phyloP scores from a whole-genome alignment of 2,113 vertebrate species.

The Naja naja region DNA sequence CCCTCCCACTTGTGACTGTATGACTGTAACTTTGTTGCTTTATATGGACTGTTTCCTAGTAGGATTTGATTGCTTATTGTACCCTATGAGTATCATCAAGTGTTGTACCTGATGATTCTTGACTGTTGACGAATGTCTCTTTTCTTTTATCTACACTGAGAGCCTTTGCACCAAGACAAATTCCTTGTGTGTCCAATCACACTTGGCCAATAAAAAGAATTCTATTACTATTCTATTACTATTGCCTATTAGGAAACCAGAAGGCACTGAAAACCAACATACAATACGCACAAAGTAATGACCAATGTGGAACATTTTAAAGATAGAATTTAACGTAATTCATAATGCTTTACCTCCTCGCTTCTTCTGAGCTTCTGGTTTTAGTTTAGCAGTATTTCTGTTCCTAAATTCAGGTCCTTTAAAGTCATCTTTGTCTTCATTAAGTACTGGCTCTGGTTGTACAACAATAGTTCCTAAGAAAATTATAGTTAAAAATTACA shows the following conservation, averaged over 20 bases:
- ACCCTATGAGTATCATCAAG: too few species aligned
- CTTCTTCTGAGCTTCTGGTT: conserved; percentile 88
- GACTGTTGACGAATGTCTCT: too few species aligned
- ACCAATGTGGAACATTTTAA: conserved; percentile 66
- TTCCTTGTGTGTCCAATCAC: too few species aligned
- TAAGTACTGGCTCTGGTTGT: conserved; percentile 90
- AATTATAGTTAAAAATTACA: conserved; percentile 76
- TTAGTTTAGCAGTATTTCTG: conserved; percentile 87
- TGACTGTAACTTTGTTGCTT: too few species aligned
- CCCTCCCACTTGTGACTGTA: too few species aligned
- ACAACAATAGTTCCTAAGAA: conserved; percentile 93
- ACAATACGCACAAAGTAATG: neutral
- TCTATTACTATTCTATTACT: too few species aligned
- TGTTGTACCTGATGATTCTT: too few species aligned
- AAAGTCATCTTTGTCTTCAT: conserved; percentile 97
- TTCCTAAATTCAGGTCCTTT: conserved; percentile 98
- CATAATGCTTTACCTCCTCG: conserved; percentile 81
- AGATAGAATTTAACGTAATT: conserved; percentile 61
- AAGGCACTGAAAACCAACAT: neutral
- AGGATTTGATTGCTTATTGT: too few species aligned
- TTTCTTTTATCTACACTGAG: too few species aligned
- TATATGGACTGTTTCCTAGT: too few species aligned
- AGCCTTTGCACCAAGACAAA: too few species aligned
- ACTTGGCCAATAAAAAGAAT: too few species aligned
- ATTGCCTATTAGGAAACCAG: neutral